Evolutionary conservation across 2,113 vertebrate genomes (phyloP).

Genomic region (Nansenia antarctica): DNA sequence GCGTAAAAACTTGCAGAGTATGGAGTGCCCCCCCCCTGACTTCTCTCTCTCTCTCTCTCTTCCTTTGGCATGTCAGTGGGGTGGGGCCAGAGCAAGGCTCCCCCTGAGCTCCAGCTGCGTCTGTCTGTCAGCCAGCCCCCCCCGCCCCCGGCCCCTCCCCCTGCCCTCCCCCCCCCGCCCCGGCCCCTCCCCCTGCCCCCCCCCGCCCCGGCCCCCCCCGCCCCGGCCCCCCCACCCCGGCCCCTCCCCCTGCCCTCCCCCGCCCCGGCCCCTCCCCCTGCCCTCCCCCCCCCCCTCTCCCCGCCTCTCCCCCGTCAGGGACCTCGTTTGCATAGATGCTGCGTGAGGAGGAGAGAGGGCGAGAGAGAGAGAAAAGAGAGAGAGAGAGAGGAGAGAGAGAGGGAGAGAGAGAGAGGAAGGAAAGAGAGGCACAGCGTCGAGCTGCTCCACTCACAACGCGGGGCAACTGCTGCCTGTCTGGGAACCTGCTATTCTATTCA

Average conservation of each 20-base stretch:
- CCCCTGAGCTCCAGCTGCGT: slow-evolving; percentile 52
- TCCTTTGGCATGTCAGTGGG: slow-evolving; percentile 29
- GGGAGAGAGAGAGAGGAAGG: slow-evolving; percentile 35
- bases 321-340: slow-evolving; percentile 23
- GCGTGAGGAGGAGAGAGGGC: neutral
- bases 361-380: slow-evolving; percentile 42
- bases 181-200: slow-evolving; percentile 13
- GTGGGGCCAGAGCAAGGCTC: slow-evolving; percentile 41
- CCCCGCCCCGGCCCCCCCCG: neutral
- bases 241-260: neutral
- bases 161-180: too few relatives aligned
- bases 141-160: neutral
- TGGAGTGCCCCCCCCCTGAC: slow-evolving; percentile 51
- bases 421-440: neutral
- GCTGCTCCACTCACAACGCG: slow-evolving; percentile 29
- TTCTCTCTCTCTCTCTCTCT: neutral
- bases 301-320: slow-evolving; percentile 33
- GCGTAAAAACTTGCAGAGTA: slow-evolving; percentile 61
- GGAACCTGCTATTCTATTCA: slow-evolving; percentile 49
- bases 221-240: neutral
- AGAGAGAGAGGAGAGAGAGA: slow-evolving; percentile 37
- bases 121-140: slow-evolving; percentile 55
- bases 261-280: neutral
- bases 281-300: neutral
- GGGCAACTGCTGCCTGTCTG: slow-evolving; percentile 54